phyloP scores from a whole-genome alignment of 2,113 vertebrate species.

The Xiphophorus maculatus region DNA sequence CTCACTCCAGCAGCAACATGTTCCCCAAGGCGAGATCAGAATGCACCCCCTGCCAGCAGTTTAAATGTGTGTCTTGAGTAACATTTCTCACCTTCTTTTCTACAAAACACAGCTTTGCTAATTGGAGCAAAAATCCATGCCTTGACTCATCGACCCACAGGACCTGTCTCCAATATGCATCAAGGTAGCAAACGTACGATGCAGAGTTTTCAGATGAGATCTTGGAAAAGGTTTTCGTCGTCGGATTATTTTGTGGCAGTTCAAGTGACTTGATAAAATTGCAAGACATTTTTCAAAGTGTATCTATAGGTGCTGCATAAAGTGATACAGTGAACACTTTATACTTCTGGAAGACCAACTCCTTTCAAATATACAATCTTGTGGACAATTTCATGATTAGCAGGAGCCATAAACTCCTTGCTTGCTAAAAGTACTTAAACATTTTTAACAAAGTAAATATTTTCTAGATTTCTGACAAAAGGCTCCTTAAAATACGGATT shows the following conservation, averaged over 20 bases:
- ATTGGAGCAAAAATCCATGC: neutral
- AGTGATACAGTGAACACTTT: no score
- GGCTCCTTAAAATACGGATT: neutral
- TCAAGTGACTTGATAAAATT: neutral
- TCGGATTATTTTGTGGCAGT: neutral
- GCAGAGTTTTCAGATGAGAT: neutral
- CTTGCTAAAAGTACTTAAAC: no score
- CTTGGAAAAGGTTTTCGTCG: neutral
- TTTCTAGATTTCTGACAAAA: neutral
- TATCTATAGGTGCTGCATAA: no score
- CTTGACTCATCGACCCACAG: neutral
- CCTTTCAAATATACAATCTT: no score
- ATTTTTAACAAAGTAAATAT: neutral
- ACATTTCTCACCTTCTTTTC: neutral
- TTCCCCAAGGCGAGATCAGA: neutral
- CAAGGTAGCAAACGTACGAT: neutral
- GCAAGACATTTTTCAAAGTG: neutral
- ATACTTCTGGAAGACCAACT: no score
- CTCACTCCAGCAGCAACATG: neutral
- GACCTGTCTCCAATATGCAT: neutral
- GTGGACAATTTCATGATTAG: neutral
- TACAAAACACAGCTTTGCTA: neutral
- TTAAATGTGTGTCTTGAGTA: neutral
- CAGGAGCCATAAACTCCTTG: neutral
- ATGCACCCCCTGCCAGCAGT: neutral